phyloP scores from a whole-genome alignment of 2,888 invertebrate species.

The Eupithecia abbreviata region DNA sequence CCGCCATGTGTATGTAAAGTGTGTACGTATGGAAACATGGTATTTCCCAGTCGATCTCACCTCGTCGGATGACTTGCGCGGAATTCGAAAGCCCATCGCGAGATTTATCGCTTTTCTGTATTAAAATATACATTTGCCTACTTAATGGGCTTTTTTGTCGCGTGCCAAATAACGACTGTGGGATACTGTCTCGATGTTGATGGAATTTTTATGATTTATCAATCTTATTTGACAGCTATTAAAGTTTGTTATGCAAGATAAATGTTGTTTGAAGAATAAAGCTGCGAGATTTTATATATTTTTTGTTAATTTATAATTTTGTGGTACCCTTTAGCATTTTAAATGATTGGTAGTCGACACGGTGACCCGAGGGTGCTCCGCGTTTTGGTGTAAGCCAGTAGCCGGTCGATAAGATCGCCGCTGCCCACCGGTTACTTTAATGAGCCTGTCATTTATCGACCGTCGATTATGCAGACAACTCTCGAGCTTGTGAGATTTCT shows the following conservation, averaged over 20 bases:
- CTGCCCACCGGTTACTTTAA: conserved; percentile 77
- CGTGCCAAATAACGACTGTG: conserved; percentile 72
- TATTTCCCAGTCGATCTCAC: conserved; percentile 83
- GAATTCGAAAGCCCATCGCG: conserved; percentile 83
- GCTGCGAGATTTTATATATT: conserved; percentile 21
- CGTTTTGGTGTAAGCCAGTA: conserved; percentile 70
- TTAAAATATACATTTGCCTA: conserved; percentile 82
- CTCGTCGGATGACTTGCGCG: conserved; percentile 81
- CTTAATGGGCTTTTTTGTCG: conserved; percentile 81
- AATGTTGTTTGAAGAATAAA: conserved; percentile 19
- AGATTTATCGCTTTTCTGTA: conserved; percentile 83
- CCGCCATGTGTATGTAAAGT: conserved; percentile 64
- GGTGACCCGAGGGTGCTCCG: conserved; percentile 49
- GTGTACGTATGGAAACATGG: conserved; percentile 70
- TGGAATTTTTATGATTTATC: conserved; percentile 73
- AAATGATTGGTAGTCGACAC: conserved; percentile 28
- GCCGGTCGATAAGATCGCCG: conserved; percentile 74
- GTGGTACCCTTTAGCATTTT: conserved; percentile 32
- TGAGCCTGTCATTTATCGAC: conserved; percentile 73
- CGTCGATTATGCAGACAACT: conserved; percentile 59
- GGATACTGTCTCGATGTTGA: conserved; percentile 60
- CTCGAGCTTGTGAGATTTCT: conserved; percentile 49
- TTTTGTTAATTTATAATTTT: conserved; percentile 12
- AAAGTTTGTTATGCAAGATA: conserved; percentile 35
- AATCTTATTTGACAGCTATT: conserved; percentile 59